Conservation (phyloP, 2,113 vertebrate genomes). For the Eulacestoma nigropectus region DNA sequence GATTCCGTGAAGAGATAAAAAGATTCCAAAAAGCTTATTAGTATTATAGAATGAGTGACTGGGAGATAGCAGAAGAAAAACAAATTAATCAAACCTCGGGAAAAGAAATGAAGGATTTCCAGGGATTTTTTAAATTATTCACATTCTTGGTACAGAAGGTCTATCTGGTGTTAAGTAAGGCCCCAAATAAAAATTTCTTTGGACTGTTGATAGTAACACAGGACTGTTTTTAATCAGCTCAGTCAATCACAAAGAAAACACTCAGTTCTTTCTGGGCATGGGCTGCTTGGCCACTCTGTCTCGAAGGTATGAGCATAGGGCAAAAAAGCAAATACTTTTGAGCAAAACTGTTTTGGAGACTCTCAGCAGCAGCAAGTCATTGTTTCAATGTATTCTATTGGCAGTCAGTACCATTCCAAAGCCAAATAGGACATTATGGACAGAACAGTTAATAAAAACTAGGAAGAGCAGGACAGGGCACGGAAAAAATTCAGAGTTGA, state of each 20-base stretch:
- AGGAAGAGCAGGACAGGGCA: neutral
- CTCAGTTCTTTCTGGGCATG: neutral
- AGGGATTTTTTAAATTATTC: neutral
- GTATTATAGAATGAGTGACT: neutral
- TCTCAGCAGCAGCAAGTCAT: neutral
- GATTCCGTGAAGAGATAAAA: constrained; percentile 2
- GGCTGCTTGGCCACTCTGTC: neutral
- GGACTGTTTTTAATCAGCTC: neutral
- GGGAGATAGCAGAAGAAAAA: constrained; percentile 29
- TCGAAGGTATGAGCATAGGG: neutral
- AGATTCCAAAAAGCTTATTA: constrained; percentile 15
- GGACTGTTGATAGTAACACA: neutral
- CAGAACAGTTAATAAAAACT: neutral
- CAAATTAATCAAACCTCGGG: constrained; percentile 21
- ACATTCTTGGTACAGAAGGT: neutral
- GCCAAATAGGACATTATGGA: neutral
- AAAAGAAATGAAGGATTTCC: constrained; percentile 2
- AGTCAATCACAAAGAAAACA: constrained; percentile 9
- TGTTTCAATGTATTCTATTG: neutral
- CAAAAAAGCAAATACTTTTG: neutral
- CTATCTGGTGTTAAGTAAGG: neutral
- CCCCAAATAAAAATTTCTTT: neutral
- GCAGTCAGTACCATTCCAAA: neutral
- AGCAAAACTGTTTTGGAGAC: neutral
- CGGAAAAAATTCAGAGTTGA: neutral